Conservation (phyloP, 2,797 vertebrate genomes). For the Lithobates pipiens region DNA sequence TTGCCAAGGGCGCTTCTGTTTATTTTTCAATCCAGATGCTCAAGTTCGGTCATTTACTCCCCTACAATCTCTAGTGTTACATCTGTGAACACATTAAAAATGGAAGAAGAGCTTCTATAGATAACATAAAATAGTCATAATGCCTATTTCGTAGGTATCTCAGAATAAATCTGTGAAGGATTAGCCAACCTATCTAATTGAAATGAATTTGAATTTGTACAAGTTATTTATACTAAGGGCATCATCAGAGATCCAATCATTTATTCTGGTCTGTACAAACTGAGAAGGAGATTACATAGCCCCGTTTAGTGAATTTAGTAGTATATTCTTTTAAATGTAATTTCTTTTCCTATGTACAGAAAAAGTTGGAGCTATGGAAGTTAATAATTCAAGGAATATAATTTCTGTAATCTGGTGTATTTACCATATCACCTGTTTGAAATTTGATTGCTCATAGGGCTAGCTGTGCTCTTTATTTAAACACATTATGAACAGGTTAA, state of each 20-base stretch:
- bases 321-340: neutral
- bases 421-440: neutral
- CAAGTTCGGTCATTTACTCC: slow-evolving; percentile 15
- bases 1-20: slow-evolving; percentile 52
- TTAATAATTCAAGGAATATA: neutral
- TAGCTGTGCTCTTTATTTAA: neutral
- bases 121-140: neutral
- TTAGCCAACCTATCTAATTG: neutral
- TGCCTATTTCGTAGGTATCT: neutral
- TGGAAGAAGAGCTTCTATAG: neutral
- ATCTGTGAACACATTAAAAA: slow-evolving; percentile 21
- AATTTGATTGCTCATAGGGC: neutral
- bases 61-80: slow-evolving; percentile 10
- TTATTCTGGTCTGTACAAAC: neutral
- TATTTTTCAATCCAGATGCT: neutral
- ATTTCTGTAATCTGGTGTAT: neutral
- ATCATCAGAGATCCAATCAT: neutral
- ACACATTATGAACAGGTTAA: neutral
- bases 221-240: neutral
- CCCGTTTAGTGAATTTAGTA: neutral
- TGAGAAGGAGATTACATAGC: neutral
- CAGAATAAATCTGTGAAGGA: neutral
- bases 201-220: neutral
- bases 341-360: neutral
- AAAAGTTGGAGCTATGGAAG: neutral